Percentiles rank a stretch among this genome's conserved stretches.
Conservation (phyloP, 2,113 vertebrate genomes). For the Sciurus niger region DNA sequence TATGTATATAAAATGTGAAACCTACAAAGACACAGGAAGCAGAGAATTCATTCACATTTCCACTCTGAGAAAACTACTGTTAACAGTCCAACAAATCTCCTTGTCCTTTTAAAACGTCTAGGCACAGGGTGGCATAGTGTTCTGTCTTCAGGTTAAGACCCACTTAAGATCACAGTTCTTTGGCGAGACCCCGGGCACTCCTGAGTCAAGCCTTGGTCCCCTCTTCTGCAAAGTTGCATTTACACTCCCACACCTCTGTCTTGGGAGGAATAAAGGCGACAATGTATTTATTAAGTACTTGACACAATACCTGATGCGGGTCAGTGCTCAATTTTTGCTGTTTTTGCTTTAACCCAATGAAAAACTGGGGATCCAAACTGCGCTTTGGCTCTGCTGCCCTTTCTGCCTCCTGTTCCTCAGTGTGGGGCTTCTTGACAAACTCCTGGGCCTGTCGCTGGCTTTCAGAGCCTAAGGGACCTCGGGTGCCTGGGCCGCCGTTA, state of each 20-base stretch:
- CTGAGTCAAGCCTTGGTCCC: neutral
- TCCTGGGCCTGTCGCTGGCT: neutral
- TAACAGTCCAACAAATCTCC: neutral
- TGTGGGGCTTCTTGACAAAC: neutral
- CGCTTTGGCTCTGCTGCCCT: neutral
- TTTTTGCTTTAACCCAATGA: neutral
- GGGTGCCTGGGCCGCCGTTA: constrained; percentile 19
- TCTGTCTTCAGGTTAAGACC: neutral
- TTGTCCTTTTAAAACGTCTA: neutral
- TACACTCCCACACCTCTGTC: neutral
- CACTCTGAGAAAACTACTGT: neutral
- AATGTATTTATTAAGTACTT: neutral
- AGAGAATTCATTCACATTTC: neutral
- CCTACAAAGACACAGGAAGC: neutral
- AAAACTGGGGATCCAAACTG: neutral
- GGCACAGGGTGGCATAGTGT: neutral
- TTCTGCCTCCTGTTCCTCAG: neutral
- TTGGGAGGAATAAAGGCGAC: neutral
- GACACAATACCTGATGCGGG: neutral
- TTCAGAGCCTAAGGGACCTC: neutral
- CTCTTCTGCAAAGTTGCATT: neutral
- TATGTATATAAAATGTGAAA: neutral
- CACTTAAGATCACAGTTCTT: neutral
- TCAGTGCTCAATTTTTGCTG: neutral
- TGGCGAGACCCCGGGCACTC: neutral